Evolutionary conservation across 2,797 vertebrate genomes (phyloP).

Genomic region (Aselliscus stoliczkanus): DNA sequence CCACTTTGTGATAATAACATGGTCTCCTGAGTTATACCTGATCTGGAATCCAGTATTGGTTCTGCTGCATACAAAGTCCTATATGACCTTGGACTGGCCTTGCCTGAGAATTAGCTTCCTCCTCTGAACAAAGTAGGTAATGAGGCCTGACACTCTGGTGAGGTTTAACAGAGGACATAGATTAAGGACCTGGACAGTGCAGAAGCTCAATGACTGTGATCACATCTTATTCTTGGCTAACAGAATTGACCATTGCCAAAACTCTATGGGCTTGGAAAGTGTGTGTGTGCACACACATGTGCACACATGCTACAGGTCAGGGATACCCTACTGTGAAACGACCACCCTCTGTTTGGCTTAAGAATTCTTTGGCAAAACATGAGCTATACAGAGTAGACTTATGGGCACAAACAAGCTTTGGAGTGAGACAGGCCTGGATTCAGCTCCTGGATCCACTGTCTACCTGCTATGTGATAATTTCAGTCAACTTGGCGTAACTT

Average conservation of each 20-base stretch:
- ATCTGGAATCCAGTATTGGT: neutral
- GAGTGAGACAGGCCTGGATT: neutral
- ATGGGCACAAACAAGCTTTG: neutral
- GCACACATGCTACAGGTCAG: neutral
- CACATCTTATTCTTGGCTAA: neutral
- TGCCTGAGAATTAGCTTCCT: neutral
- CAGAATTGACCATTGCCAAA: neutral
- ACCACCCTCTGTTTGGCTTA: neutral
- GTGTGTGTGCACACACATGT: neutral
- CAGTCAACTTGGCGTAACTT: accelerated
- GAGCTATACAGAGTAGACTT: neutral
- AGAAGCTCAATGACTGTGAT: neutral
- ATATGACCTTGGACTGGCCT: neutral
- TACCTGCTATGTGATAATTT: neutral
- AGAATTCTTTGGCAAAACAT: neutral
- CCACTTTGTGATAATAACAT: neutral
- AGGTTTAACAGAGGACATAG: neutral
- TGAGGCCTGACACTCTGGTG: neutral
- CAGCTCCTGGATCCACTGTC: neutral
- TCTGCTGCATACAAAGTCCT: neutral
- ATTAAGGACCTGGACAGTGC: too few relatives aligned
- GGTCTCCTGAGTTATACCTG: neutral
- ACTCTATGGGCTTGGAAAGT: neutral
- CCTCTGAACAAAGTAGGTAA: neutral
- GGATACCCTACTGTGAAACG: neutral